phyloP scores from a whole-genome alignment of 2,888 invertebrate genomes.

The Caenorhabditis becei region DNA sequence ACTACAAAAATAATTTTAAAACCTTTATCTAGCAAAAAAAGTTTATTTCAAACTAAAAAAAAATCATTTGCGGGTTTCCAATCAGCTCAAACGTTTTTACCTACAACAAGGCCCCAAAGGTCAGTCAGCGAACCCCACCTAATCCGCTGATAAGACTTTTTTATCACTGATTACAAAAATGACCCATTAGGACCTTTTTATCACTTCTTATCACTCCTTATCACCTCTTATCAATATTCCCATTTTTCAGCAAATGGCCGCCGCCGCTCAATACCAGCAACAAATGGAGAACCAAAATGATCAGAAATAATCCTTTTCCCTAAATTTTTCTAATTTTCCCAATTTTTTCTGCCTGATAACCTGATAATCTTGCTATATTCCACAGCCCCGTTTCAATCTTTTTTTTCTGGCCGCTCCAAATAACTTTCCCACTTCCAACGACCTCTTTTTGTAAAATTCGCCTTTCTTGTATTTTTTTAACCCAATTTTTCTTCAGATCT shows the following conservation, averaged over 20 bases:
- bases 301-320: constrained; percentile 16
- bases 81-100: no score
- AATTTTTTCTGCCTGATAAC: constrained; percentile 3
- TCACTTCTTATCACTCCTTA: no score
- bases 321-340: constrained; percentile 6
- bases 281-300: constrained; percentile 62
- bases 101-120: no score
- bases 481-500: constrained; percentile 31
- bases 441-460: constrained; percentile 5
- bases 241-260: constrained; percentile 33
- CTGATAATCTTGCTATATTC: constrained; percentile 37
- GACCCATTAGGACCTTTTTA: no score
- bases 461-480: background rate
- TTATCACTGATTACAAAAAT: no score
- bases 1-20: no score
- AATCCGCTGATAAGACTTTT: no score
- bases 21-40: no score
- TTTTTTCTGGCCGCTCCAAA: constrained; percentile 5
- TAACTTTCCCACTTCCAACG: constrained; percentile 4
- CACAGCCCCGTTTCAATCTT: constrained; percentile 17
- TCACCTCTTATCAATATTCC: no score
- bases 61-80: no score
- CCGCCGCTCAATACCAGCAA: constrained; percentile 67
- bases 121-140: no score
- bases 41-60: no score